Conservation (phyloP, 2,888 invertebrate genomes). For the Uloborus plumipes region DNA sequence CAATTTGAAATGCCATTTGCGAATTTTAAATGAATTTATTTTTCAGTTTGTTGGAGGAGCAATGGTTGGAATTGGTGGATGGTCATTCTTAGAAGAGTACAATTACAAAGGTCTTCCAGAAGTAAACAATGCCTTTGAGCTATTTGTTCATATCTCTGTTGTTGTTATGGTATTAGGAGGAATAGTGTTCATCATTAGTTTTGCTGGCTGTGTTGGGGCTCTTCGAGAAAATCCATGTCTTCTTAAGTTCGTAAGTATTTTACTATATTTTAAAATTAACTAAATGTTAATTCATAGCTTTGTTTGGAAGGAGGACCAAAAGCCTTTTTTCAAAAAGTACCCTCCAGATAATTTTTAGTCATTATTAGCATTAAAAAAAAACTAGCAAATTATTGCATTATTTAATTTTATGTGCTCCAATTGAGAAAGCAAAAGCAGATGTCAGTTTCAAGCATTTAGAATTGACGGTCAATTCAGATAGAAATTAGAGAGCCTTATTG, state of each 20-base stretch:
- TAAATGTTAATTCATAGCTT: not conserved
- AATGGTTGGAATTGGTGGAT: conserved; percentile 87
- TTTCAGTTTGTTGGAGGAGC: conserved; percentile 86
- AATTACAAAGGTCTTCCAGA: conserved; percentile 82
- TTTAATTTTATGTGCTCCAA: too few species aligned
- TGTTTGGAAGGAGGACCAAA: too few species aligned
- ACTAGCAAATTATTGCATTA: too few species aligned
- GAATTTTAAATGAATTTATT: not conserved
- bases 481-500: too few species aligned
- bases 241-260: conserved; percentile 85
- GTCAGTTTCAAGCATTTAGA: too few species aligned
- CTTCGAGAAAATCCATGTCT: conserved; percentile 91
- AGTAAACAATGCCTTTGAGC: conserved; percentile 87
- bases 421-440: too few species aligned
- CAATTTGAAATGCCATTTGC: too few species aligned
- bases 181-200: conserved; percentile 93
- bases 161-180: conserved; percentile 90
- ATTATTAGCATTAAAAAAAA: too few species aligned
- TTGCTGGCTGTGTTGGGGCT: conserved; percentile 92
- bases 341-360: too few species aligned
- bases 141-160: conserved; percentile 87
- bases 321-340: too few species aligned
- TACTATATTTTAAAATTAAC: not conserved
- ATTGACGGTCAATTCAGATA: too few species aligned
- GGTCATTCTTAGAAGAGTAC: conserved; percentile 94